Conservation (phyloP, 2,888 invertebrate genomes). For the Leucoma salicis region DNA sequence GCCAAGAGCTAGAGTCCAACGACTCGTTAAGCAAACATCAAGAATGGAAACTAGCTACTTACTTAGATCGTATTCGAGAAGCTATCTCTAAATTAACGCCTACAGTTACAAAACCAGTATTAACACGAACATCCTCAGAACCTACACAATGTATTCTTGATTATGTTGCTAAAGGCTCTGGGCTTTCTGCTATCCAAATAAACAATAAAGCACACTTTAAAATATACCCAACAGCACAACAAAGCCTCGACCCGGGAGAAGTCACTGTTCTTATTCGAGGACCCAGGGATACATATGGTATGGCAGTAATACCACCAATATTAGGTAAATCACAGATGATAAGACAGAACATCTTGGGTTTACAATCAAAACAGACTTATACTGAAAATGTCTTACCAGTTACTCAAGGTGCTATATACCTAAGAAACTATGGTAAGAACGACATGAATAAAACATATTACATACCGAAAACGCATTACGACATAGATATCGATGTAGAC, state of each 20-base stretch:
- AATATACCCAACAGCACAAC: conserved; percentile 80
- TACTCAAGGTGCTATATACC: conserved; percentile 69
- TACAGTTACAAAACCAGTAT: conserved; percentile 59
- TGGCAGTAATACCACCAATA: conserved; percentile 66
- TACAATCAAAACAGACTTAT: conserved; percentile 57
- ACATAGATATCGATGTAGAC: conserved; percentile 77
- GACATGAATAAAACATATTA: conserved; percentile 73
- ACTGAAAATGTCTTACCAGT: conserved; percentile 69
- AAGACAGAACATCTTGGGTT: conserved; percentile 65
- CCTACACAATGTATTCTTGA: conserved; percentile 67
- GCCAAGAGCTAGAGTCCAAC: conserved; percentile 77
- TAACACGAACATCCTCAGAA: conserved; percentile 62
- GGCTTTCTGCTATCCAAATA: conserved; percentile 81
- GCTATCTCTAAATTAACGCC: conserved; percentile 67
- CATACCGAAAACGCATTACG: conserved; percentile 73
- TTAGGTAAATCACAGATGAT: conserved; percentile 74
- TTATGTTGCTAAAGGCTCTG: conserved; percentile 84
- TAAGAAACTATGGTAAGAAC: conserved; percentile 69
- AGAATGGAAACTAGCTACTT: conserved; percentile 81
- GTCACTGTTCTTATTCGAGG: conserved; percentile 74
- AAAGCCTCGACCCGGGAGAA: conserved; percentile 71
- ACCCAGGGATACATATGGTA: conserved; percentile 72
- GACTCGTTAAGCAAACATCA: conserved; percentile 73
- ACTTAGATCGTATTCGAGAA: conserved; percentile 74
- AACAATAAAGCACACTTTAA: conserved; percentile 81